Base-by-base conservation (phyloP, 2,797 vertebrate species). In the Linurgus olivaceus region DNA sequence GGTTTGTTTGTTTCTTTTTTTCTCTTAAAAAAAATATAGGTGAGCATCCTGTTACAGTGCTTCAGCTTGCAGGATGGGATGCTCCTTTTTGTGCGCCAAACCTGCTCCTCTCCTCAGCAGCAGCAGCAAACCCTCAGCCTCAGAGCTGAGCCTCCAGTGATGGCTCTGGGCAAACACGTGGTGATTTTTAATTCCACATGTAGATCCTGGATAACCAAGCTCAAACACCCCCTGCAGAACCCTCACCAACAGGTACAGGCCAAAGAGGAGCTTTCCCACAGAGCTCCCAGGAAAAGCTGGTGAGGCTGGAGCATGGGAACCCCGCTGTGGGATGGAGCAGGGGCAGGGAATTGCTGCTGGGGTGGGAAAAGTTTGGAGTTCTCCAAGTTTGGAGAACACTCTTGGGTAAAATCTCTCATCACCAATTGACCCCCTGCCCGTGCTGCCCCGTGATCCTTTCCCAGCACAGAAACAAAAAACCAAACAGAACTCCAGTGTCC, bases 141-240 rank as follows among this genome's bases (percentile, higher is more conserved):
- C 9, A 6, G 62, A 65, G 75, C 72, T 45, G 66, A 81, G 75
- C 24, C 1, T 19, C 8, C 7, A 79, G n/a, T 5, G 24, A 48
- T 9, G 24, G 52, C 44, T 51, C 33, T 24, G 62, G 40, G 42
- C 31, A 65, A 73, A 40, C 8, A 62, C 0, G 0, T 0, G 0
- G 13, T 11, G 45, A 44, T 70, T 67, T 71, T 68, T 52, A 42
- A 6, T 42, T 4, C 17, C 63, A 26, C 13, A 31, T 0, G 0
- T 0, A 23, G 51, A 28, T 44, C 10, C 18, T 10, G 6, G 47
- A 40, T 35, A 63, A 48, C 9, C 14, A 0, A 9, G 10, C 68
- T 58, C 58, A 76, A 42, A 59, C 0, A 26, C 0, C 26, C 9
- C 25, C 58, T 74, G 54, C 29, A 52, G 52, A 81, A 42, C 1